Base-by-base conservation (phyloP, 2,888 invertebrate genomes). In the Rhyacophila evoluta region DNA sequence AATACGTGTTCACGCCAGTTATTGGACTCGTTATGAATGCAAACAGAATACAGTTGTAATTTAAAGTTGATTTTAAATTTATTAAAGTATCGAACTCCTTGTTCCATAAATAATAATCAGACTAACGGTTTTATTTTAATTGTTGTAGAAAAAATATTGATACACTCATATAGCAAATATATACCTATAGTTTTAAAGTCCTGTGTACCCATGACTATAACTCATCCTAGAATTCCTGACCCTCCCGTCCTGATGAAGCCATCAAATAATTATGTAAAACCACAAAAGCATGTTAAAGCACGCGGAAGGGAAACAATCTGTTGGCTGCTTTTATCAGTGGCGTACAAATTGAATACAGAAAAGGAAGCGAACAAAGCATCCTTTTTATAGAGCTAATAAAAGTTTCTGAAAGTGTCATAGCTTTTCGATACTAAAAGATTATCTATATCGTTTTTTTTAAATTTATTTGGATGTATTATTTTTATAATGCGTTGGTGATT, bases 221-320 rank as follows among this genome's bases (percentile, higher is more conserved):
- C 55, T 77, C 77, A 79, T 71, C 38, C 38, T 29, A 27, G 27
- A 71, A 39, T 72, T 27, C 25, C 68, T 69, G 77, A 71, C 72
- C 74, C 41, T 55, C 55, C 55, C 55, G 77, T 33, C 55, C 19
- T 19, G 77, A 81, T 81, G 73, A 70, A 81, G 81, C 77, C 81
- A 81, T 81, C 81, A 81, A 81, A 76, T 81, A 79, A 79, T 81
- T 81, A 81, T 81, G 81, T 81, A 75, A 81, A 81, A 78, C 81
- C 81, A 81, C 77, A 79, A 81, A 81, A 79, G 41, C 79, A 81
- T 81, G 81, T 81, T 76, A 81, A 81, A 79, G 73, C 78, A 73
- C 71, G 68, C 5, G 79, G 79, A 80, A 75, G 75, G 77, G 28
- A 55, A 55, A 55, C 55, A 55, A 55, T 55, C 55, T 55, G 55